Base-by-base conservation (phyloP, 2,888 invertebrate species). In the Trissonchulus latispiculum region DNA sequence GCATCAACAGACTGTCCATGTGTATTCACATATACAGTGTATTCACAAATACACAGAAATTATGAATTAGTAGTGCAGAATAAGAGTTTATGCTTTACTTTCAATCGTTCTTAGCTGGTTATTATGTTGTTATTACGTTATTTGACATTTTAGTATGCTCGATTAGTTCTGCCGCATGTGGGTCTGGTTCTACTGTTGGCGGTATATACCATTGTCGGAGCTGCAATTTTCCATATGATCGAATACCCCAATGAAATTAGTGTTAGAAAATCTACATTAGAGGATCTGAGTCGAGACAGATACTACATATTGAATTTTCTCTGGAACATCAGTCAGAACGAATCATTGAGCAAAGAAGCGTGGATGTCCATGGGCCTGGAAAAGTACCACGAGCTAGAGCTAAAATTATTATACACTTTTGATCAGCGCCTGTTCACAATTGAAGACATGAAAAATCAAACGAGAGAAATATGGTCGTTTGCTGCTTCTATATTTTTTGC, bases 401-500 rank as follows among this genome's bases (percentile, higher is more conserved):
- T 64, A n/a, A 15, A 33, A 15, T 64, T 64, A 33, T 29, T 64
- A n/a, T 15, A 28, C 8, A 64, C 31, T 15, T 64, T 64, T n/a
- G 32, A 64, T 32, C 31, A 64, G 18, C 32, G 66, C 18, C 66
- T 32, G 32, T 32, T 82, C 59, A 81, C 79, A 37, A 78, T 79
- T 67, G 73, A 78, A 8, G 82, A 81, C 72, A 75, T 81, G 18
- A 71, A 79, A 23, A 82, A 82, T 75, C 75, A 74, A 48, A 82
- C 81, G 8, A 75, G 77, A 15, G 79, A 79, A 28, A 80, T 81
- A 3, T 82, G 82, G 82, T 81, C 82, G 0, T 83, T 78, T 74
- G 78, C 81, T 15, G 80, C 80, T 70, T 79, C 80, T 68, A 78
- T 82, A 64, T 82, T 82, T 75, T 82, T 82, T 70, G 80, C 82